Evolutionary conservation across 92 coral and sea anemone species (phyloP), one percentile per base, ranked within the genome.

Genomic region (Paragorgia papillata): DNA sequence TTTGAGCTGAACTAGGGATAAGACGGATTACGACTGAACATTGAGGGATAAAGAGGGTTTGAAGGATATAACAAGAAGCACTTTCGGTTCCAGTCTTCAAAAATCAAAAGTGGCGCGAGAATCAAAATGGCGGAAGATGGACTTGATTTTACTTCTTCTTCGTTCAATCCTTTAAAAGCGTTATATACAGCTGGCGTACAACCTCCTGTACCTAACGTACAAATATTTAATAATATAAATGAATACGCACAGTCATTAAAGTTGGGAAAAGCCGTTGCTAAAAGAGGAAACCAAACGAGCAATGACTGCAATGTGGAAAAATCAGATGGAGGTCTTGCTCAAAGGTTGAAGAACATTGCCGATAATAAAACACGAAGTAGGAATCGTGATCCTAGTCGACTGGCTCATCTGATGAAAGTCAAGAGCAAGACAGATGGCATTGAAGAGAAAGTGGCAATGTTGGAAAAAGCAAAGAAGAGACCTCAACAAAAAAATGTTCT

Each of bases 131-230:
- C 96, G 88, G 89, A 60, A 74, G 65, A 37, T 32, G 67, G 6
- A 28, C 55, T 94, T 55, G 82, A 94, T 80, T 94, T 94, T 75
- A 74, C 86, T 46, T 88, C 95, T 33, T 62, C 90, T 73, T 79
- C 68, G 32, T 94, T 94, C 71, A 92, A 94, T 66, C 85, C 98
- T 10, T 82, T 89, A 29, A 79, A 73, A 73, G 98, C 97, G 28
- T 87, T 94, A 41, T 94, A 94, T 65, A 58, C 80, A 15, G 57
- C 50, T 41, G 73, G 74, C 21, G 84, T 94, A 5, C 89, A 84
- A 37, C 95, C 98, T 54, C 98, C 97, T 32, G 78, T 94, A 34
- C 92, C 92, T 26, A 94, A 87, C 70, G 92, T 91, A 34, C 89
- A 85, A 29, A 66, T 91, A 63, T 91, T 91, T 25, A 94, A 94